phyloP scores from a whole-genome alignment of 1,140 invertebrate species.

The Helicorthomorpha holstii region DNA sequence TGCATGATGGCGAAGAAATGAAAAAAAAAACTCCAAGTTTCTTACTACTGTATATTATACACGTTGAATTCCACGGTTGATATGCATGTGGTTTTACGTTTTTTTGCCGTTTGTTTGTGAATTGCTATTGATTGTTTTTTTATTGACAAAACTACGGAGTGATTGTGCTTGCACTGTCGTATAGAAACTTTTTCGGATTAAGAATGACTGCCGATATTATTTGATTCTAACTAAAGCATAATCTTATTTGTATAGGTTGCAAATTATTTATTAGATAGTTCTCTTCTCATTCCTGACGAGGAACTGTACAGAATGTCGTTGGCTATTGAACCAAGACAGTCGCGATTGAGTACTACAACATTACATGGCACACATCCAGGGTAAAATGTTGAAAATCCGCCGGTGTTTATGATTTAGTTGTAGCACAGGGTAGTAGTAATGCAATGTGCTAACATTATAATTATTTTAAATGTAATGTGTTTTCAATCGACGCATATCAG shows the following conservation, averaged over 20 bases:
- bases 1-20: no score
- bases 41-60: no score
- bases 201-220: neutral
- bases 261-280: constrained; percentile 60
- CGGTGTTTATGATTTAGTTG: no score
- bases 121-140: neutral
- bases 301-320: constrained; percentile 65
- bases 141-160: neutral
- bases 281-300: constrained; percentile 58
- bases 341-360: constrained; percentile 16
- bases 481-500: no score
- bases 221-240: constrained; percentile 11
- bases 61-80: neutral
- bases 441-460: no score
- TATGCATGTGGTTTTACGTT: neutral
- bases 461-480: no score
- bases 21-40: no score
- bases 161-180: neutral
- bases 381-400: no score
- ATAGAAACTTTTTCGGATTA: neutral
- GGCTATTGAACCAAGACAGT: constrained; percentile 61
- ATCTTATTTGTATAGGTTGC: constrained; percentile 28
- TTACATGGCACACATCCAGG: neutral
- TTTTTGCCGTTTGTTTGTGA: neutral
- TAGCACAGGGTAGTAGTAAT: no score